Evolutionary conservation across 2,797 vertebrate genomes (phyloP).

Genomic region (Chromis chromis): DNA sequence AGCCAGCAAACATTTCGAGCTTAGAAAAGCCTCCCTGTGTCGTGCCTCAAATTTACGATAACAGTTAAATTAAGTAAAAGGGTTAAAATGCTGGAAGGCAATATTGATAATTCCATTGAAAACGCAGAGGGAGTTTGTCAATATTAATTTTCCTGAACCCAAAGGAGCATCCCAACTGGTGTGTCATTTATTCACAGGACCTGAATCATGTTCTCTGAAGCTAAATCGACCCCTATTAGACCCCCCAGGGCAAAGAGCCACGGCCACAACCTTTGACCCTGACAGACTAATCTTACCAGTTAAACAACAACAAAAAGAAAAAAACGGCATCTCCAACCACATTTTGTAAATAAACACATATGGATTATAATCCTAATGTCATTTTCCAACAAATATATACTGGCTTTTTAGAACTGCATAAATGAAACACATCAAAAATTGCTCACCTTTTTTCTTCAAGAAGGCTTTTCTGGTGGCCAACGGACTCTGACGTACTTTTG

Average conservation of each 20-base stretch:
- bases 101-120: constrained; percentile 89
- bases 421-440: constrained; percentile 39
- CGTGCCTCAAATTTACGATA: constrained; percentile 83
- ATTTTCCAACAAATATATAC: not conserved
- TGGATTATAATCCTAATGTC: constrained; percentile 6
- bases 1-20: constrained; percentile 63
- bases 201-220: constrained; percentile 81
- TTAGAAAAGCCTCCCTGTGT: constrained; percentile 67
- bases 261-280: constrained; percentile 78
- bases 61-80: constrained; percentile 88
- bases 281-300: constrained; percentile 56
- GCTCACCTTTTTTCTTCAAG: constrained; percentile 98
- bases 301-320: constrained; percentile 26
- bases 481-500: constrained; percentile 94
- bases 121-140: constrained; percentile 86
- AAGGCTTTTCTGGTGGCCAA: constrained; percentile 92
- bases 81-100: constrained; percentile 87
- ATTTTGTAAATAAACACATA: constrained; percentile 48
- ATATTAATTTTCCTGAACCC: constrained; percentile 89
- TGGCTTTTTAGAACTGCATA: not conserved
- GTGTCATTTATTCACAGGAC: constrained; percentile 86
- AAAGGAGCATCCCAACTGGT: constrained; percentile 85
- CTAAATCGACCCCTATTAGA: constrained; percentile 80
- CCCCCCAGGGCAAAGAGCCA: constrained; percentile 75
- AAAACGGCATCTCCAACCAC: constrained; percentile 48